Percentiles rank a stretch among this genome's conserved stretches.
Conservation (phyloP, 2,888 invertebrate species). For the Apotomis turbidana region DNA sequence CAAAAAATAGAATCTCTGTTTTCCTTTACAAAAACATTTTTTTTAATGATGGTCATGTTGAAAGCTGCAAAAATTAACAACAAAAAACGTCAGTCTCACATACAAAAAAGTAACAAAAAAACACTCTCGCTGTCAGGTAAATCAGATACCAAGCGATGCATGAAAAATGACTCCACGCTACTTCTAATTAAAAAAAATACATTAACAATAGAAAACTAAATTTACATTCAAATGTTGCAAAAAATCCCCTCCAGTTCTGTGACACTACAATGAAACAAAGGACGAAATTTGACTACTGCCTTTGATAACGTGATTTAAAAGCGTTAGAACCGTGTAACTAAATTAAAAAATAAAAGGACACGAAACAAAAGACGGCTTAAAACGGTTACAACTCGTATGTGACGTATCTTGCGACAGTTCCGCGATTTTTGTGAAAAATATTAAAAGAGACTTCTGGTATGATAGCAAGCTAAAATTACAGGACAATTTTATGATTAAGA, state of each 20-base stretch:
- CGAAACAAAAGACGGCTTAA: constrained; percentile 56
- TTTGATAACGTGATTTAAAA: constrained; percentile 78
- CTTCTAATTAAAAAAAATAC: constrained; percentile 75
- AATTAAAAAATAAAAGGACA: constrained; percentile 51
- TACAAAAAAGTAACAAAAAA: constrained; percentile 49
- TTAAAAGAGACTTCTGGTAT: background rate
- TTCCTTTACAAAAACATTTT: no score
- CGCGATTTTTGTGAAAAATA: background rate
- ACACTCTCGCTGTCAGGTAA: constrained; percentile 67
- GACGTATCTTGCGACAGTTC: constrained; percentile 4
- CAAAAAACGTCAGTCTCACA: no score
- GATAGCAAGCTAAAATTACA: no score
- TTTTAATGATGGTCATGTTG: no score
- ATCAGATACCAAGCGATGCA: constrained; percentile 82
- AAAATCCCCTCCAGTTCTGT: constrained; percentile 60
- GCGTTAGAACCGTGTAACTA: constrained; percentile 67
- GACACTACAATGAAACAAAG: constrained; percentile 76
- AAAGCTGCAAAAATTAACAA: no score
- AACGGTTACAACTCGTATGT: constrained; percentile 3
- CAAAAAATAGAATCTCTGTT: no score
- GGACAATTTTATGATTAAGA: no score
- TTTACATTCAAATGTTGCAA: constrained; percentile 73
- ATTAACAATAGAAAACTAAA: constrained; percentile 72
- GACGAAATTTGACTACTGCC: constrained; percentile 74
- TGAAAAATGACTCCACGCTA: constrained; percentile 79